Evolutionary conservation across 2,113 vertebrate species (phyloP), one percentile per base, ranked within the genome.

Genomic region (Alectura lathami): DNA sequence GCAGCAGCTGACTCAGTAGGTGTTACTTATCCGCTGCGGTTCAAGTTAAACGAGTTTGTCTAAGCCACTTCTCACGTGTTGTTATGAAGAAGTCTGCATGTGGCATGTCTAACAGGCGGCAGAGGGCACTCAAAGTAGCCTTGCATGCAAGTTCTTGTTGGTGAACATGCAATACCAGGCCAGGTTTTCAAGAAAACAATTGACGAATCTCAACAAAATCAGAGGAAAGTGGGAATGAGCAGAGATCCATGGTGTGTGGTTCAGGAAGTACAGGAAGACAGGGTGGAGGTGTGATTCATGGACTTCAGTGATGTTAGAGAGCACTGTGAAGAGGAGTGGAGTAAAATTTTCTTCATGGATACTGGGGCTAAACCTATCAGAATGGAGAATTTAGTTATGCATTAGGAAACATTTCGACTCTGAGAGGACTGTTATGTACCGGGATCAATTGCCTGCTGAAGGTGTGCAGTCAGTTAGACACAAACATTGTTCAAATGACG

Each of bases 11-110:
- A 38, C 21, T 81, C 47, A 29, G 2, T 17, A 43, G 0, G 1
- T 54, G 30, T 9, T 47, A 34, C 68, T 70, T 50, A 34, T 43
- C n/a, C 23, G 7, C 53, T 40, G 77, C 81, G 67, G 62, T 90
- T 90, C 92, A 51, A 80, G 88, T 78, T 54, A 47, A 78, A 64
- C 79, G 60, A 43, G 91, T 88, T 95, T 84, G 54, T 67, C 59
- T 14, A 76, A 81, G 29, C 77, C 40, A 40, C 76, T 91, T 30
- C 76, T 93, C 26, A 24, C 29, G 50, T 18, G 45, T 8, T 15
- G 15, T 69, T 59, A 1, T 13, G 42, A 67, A 57, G 62, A 38
- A 17, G 6, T 34, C 67, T 69, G 50, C 34, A 45, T 11, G 1
- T 54, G 42, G 18, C 13, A 2, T 2, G 12, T 57, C 80, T 57